phyloP scores from a whole-genome alignment of 2,797 vertebrate species.

The Etheostoma perlongum region DNA sequence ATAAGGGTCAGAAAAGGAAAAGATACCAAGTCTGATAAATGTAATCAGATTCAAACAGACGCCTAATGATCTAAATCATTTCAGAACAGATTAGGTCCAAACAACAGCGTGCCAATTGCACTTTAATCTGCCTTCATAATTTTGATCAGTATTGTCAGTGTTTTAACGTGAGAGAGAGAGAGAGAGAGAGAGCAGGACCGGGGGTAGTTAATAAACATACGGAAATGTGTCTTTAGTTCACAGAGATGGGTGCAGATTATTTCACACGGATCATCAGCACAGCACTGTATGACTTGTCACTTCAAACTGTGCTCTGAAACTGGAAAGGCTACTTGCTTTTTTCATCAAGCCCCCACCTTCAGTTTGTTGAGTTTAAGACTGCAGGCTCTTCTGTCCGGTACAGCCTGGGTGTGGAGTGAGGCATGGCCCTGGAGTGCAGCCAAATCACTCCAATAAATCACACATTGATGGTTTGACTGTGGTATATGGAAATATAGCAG shows the following conservation, averaged over 20 bases:
- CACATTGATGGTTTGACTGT: constrained; percentile 26
- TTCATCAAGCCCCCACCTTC: neutral
- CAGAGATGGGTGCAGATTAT: constrained; percentile 15
- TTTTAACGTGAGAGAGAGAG: constrained; percentile 31
- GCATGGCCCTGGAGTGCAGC: constrained; percentile 32
- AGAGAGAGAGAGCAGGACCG: neutral
- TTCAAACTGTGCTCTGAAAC: constrained; percentile 21
- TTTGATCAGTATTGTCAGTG: constrained; percentile 41
- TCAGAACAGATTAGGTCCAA: constrained; percentile 41
- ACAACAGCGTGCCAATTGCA: constrained; percentile 11
- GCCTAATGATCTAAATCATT: constrained; percentile 58
- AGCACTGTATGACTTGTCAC: neutral
- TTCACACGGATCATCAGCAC: constrained; percentile 26
- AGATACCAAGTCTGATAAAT: constrained; percentile 46
- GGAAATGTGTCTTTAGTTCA: constrained; percentile 20
- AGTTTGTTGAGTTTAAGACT: constrained; percentile 17
- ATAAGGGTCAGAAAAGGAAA: constrained; percentile 54
- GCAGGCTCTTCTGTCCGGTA: constrained; percentile 1
- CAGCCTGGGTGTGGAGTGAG: constrained; percentile 26
- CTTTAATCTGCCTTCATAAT: constrained; percentile 47
- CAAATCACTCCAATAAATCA: constrained; percentile 40
- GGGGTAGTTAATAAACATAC: constrained; percentile 45
- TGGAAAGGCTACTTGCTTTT: neutral
- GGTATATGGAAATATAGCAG: constrained; percentile 20
- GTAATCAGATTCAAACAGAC: constrained; percentile 46